Evolutionary conservation across 2,113 vertebrate genomes (phyloP), one percentile per base, ranked within the genome.

Genomic region (Saguinus midas): DNA sequence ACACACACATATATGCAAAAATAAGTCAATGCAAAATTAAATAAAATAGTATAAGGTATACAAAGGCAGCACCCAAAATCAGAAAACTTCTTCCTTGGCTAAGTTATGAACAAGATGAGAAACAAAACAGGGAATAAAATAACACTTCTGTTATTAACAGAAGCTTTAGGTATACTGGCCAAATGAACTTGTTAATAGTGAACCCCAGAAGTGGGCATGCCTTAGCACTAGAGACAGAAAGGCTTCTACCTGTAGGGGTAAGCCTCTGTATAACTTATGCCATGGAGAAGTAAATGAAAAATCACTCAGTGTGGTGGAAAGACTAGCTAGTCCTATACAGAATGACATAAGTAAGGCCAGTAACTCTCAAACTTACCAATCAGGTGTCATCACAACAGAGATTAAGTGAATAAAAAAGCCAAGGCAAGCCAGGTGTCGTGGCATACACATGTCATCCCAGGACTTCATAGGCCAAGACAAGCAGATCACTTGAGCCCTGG

Each of bases 111-210:
- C 73, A 89, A 83, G 27, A n/a, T 50, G 37, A 88, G 55, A 94
- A 94, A 96, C 27, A 95, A 91, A 70, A 66, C 25, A 93, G 89
- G 90, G 20, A 84, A 52, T 87, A 87, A 72, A 72, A 27, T 73
- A 73, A 29, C 25, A 43, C 32, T 58, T 12, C 48, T 50, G 32
- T 43, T 90, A 45, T 35, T 75, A 85, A 52, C 5, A 87, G 61
- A 88, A 80, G 32, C 37, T 14, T 45, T 58, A 86, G 23, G 23
- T 68, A 3, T 35, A 57, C 25, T 75, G 35, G 32, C 58, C n/a
- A 79, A 79, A 87, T 66, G 35, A 55, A 13, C 35, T 87, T 79
- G 43, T 43, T 50, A 64, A n/a, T 10, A 55, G 57, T 25, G 13
- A 96, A 68, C 43, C n/a, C 75, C 93, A 48, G 14, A 85, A 40